Base-by-base conservation (phyloP, 2,797 vertebrate species). In the Nannoperca obscura region DNA sequence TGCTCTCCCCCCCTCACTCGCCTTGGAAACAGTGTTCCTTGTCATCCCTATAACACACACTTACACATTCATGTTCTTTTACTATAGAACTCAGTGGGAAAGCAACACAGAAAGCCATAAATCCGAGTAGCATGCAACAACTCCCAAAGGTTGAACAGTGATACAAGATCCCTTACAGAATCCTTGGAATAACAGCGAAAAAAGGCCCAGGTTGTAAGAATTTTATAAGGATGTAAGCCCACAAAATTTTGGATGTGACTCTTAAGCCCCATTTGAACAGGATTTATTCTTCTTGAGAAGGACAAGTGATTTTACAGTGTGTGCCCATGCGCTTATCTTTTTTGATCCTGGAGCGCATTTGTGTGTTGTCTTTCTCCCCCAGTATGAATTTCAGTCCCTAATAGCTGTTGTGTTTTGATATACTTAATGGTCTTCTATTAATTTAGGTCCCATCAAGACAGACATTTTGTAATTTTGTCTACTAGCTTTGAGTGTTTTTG, bases 21-120 rank as follows among this genome's bases (percentile, higher is more conserved):
- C 49, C 36, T 50, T 50, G 84, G 69, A 86, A 83, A 88, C 22
- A 65, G 57, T 69, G 76, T 87, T 87, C 82, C 82, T 75, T 84
- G 80, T 85, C 74, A 75, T 84, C 69, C 57, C 54, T 57, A 74
- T 73, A 68, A 74, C 47, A 73, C 47, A 85, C 57, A 81, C 71
- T 80, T 66, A 84, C 85, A 89, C 86, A 89, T 93, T 92, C 84
- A 79, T 78, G 68, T 76, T 71, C 67, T 88, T 90, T 88, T 86
- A 90, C 82, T 80, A 84, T 76, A 77, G 72, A 83, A 73, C 34
- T 75, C 68, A 74, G 70, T 72, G 71, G 76, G 67, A 86, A 87
- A 81, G 61, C 79, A 76, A 69, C 71, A 71, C 19, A 8, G 65
- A 75, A 32, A 36, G 57, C 65, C 75, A 78, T 87, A 88, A 90